Evolutionary conservation across 2,797 vertebrate genomes (phyloP).

Genomic region (Anniella stebbinsi): DNA sequence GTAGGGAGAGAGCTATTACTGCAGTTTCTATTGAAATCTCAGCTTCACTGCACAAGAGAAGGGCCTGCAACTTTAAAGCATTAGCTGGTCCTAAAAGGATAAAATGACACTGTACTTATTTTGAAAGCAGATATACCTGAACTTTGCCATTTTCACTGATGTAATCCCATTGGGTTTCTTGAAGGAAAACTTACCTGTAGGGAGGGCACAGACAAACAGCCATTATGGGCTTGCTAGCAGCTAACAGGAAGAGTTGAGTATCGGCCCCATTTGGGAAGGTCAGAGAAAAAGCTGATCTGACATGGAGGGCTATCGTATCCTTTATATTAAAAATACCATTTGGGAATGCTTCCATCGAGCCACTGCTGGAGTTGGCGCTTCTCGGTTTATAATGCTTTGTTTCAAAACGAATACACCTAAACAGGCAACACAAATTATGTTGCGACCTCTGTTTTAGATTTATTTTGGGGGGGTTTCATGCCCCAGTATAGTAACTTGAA

Average conservation of each 20-base stretch:
- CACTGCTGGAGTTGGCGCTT: conserved; percentile 46
- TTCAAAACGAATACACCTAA: not conserved
- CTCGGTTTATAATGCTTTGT: conserved; percentile 31
- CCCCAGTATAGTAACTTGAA: conserved; percentile 44
- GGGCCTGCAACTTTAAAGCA: conserved; percentile 34
- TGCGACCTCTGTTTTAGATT: conserved; percentile 29
- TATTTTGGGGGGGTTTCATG: conserved; percentile 38
- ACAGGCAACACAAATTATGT: conserved; percentile 15
- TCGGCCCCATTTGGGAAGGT: conserved; percentile 46
- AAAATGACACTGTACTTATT: conserved; percentile 26
- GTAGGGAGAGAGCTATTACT: conserved; percentile 5
- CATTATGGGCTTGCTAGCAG: conserved; percentile 57
- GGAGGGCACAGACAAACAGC: conserved; percentile 61
- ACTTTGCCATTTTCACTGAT: conserved; percentile 58
- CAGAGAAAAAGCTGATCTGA: conserved; percentile 62
- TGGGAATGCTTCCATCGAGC: conserved; percentile 54
- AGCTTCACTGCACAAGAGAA: conserved; percentile 16
- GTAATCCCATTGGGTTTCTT: conserved; percentile 53
- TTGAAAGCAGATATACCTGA: conserved; percentile 51
- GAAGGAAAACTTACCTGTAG: conserved; percentile 61
- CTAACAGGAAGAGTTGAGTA: conserved; percentile 60
- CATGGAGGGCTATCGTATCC: conserved; percentile 14
- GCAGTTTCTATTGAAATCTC: not conserved
- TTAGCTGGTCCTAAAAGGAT: conserved; percentile 12
- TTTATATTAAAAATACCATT: conserved; percentile 39